Evolutionary conservation across 2,113 vertebrate species (phyloP).

Genomic region (Bos indicus): DNA sequence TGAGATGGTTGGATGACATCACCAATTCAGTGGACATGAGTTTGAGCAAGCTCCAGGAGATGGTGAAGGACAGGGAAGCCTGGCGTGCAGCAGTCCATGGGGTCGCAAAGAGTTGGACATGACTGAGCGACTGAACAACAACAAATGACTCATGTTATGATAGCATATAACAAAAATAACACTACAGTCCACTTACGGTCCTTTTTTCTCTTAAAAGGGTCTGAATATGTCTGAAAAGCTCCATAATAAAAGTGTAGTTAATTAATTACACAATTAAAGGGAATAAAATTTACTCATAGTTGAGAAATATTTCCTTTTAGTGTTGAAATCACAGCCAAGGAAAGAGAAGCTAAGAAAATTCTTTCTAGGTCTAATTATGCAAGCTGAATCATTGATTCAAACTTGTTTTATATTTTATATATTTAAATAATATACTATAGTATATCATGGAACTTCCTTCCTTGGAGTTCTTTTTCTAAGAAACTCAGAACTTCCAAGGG

Average conservation of each 20-base stretch:
- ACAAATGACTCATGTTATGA: not conserved
- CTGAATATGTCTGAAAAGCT: not conserved
- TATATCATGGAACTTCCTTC: not conserved
- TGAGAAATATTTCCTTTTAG: not conserved
- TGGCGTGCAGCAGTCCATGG: not conserved
- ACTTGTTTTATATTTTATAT: not conserved
- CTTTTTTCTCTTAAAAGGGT: not conserved
- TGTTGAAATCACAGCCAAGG: not conserved
- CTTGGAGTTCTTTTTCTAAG: constrained; percentile 12
- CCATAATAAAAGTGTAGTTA: constrained; percentile 19
- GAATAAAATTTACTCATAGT: constrained; percentile 14
- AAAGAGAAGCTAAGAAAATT: not conserved
- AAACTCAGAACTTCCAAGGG: not conserved
- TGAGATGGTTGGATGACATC: not conserved
- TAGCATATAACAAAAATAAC: constrained; percentile 10
- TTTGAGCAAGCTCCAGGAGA: not conserved
- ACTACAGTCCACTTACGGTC: not conserved
- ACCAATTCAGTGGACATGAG: not conserved
- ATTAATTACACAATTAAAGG: constrained; percentile 5
- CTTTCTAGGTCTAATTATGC: not conserved
- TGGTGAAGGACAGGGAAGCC: not conserved
- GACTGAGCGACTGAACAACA: not conserved
- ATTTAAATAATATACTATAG: constrained; percentile 18
- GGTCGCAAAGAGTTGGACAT: not conserved
- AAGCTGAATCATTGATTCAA: not conserved